Evolutionary conservation across 2,113 vertebrate species (phyloP).

Genomic region (Sula dactylatra): DNA sequence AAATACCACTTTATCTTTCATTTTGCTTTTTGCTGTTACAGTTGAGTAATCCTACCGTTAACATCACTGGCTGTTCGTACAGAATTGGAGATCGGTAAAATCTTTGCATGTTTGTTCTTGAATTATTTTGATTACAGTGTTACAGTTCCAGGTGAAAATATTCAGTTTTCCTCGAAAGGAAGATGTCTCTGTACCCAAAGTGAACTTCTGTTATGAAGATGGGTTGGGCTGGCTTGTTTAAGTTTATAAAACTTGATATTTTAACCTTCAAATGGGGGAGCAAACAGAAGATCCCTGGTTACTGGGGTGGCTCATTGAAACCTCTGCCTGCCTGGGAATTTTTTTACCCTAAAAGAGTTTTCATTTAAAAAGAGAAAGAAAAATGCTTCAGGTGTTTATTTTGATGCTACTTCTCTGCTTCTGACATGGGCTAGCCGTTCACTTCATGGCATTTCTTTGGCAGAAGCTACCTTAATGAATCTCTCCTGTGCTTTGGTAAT

Average conservation of each 20-base stretch:
- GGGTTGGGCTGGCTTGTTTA: not conserved
- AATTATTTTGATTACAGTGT: not conserved
- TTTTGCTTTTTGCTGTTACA: not conserved
- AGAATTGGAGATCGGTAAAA: not conserved
- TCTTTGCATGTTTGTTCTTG: not conserved
- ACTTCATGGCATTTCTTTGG: not conserved
- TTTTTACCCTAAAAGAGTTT: not conserved
- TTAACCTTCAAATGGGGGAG: not conserved
- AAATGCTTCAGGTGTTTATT: not conserved
- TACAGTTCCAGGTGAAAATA: not conserved
- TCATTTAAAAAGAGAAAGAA: not conserved
- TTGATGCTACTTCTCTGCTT: not conserved
- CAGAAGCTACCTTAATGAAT: not conserved
- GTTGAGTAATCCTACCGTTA: not conserved
- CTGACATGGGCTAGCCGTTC: not conserved
- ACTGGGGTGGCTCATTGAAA: not conserved
- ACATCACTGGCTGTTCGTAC: not conserved
- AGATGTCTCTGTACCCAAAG: not conserved
- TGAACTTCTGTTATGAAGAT: not conserved
- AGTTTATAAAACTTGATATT: not conserved
- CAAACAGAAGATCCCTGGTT: not conserved
- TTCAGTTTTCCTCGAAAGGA: not conserved
- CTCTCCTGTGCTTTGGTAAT: not conserved
- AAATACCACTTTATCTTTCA: not conserved
- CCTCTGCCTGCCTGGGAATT: not conserved